Conservation (phyloP, 2,113 vertebrate species). For the Anguilla japonica region DNA sequence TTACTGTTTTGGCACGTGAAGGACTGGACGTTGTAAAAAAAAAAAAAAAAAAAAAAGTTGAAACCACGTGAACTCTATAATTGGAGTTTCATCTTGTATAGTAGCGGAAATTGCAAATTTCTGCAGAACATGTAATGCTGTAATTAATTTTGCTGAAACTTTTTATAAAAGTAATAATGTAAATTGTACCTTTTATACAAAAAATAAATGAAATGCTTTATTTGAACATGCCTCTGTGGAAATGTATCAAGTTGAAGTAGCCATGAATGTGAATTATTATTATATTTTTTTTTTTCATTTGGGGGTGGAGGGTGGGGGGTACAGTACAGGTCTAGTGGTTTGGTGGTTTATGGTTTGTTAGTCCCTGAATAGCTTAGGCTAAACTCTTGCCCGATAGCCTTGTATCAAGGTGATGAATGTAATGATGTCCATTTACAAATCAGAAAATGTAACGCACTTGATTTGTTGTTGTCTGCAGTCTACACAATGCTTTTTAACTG, state of each 20-base stretch:
- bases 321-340: background rate
- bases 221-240: constrained; percentile 62
- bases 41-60: constrained; percentile 66
- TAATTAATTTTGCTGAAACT: constrained; percentile 99
- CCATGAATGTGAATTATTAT: background rate
- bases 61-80: constrained; percentile 89
- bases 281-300: too few relatives aligned
- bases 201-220: constrained; percentile 97
- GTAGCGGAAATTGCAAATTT: constrained; percentile 90
- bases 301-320: background rate
- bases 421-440: background rate
- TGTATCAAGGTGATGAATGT: background rate
- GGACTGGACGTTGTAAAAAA: constrained; percentile 84
- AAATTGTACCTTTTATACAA: constrained; percentile 98
- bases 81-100: constrained; percentile 92
- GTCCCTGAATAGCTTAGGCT: background rate
- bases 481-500: background rate
- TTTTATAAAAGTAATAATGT: constrained; percentile 99
- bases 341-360: background rate
- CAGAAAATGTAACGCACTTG: background rate
- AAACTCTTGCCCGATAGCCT: background rate
- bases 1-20: constrained; percentile 82
- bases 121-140: constrained; percentile 96
- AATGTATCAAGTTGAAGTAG: background rate
- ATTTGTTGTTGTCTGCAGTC: background rate